Percentiles rank a stretch among this genome's conserved stretches.
Evolutionary conservation across 1,140 invertebrate genomes (phyloP).

Genomic region (Gonatopus flavifemur): DNA sequence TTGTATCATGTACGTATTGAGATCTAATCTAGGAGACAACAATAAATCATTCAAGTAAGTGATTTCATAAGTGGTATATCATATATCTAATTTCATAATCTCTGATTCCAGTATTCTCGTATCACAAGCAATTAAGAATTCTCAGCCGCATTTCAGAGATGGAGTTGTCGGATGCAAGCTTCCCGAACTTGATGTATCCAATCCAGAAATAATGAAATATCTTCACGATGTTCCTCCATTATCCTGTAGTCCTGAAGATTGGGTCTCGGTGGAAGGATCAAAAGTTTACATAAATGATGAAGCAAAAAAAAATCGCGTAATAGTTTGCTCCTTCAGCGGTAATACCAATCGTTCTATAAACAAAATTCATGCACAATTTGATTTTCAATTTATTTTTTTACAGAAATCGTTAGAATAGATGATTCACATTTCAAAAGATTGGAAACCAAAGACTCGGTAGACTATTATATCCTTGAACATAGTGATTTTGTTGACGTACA

Average conservation of each 20-base stretch:
- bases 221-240: constrained; percentile 64
- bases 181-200: constrained; percentile 66
- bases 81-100: constrained; percentile 2
- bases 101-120: constrained; percentile 36
- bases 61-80: constrained; percentile 3
- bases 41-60: constrained; percentile 36
- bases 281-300: constrained; percentile 60
- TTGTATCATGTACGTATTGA: constrained; percentile 40
- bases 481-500: constrained; percentile 70
- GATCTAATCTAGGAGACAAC: constrained; percentile 30
- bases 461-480: constrained; percentile 62
- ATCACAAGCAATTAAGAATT: constrained; percentile 41
- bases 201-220: constrained; percentile 71
- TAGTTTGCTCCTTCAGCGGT: constrained; percentile 60
- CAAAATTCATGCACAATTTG: background rate
- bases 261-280: constrained; percentile 54
- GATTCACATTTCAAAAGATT: constrained; percentile 61
- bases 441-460: constrained; percentile 57
- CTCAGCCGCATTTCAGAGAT: constrained; percentile 32
- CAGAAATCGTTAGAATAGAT: constrained; percentile 65
- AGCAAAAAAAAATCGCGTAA: constrained; percentile 55
- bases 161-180: constrained; percentile 61
- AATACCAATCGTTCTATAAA: constrained; percentile 13
- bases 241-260: constrained; percentile 61
- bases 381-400: constrained; percentile 28